Conservation (phyloP, 2,113 vertebrate species). For the Cyanistes caeruleus region DNA sequence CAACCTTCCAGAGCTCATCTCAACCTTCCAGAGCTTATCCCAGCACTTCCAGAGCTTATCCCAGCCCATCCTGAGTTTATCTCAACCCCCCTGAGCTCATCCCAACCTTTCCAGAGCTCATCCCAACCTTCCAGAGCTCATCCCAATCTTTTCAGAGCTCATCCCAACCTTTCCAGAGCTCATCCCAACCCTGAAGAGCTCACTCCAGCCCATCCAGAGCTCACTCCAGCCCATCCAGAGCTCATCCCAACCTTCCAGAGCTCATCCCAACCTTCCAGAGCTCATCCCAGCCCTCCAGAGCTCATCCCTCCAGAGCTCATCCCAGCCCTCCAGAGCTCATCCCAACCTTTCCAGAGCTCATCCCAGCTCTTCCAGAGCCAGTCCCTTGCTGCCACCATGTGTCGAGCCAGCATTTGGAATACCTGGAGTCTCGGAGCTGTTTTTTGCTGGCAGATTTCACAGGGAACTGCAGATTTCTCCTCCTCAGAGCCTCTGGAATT, state of each 20-base stretch:
- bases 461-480: not conserved
- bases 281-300: no score
- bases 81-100: not conserved
- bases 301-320: not conserved
- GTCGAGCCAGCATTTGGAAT: not conserved
- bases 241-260: not conserved
- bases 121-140: not conserved
- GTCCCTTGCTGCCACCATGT: slow-evolving; percentile 64
- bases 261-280: rapidly evolving
- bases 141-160: rapidly evolving
- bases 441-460: not conserved
- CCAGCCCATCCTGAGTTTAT: no score
- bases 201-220: rapidly evolving
- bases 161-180: rapidly evolving
- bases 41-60: no score
- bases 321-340: rapidly evolving
- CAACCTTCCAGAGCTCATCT: no score
- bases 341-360: rapidly evolving
- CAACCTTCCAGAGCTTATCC: no score
- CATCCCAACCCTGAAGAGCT: not conserved
- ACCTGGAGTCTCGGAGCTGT: rapidly evolving
- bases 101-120: not conserved
- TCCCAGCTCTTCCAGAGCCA: not conserved
- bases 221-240: rapidly evolving
- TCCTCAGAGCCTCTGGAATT: not conserved